Evolutionary conservation across 1,140 invertebrate genomes (phyloP).

Genomic region (Muscidifurax raptorellus): DNA sequence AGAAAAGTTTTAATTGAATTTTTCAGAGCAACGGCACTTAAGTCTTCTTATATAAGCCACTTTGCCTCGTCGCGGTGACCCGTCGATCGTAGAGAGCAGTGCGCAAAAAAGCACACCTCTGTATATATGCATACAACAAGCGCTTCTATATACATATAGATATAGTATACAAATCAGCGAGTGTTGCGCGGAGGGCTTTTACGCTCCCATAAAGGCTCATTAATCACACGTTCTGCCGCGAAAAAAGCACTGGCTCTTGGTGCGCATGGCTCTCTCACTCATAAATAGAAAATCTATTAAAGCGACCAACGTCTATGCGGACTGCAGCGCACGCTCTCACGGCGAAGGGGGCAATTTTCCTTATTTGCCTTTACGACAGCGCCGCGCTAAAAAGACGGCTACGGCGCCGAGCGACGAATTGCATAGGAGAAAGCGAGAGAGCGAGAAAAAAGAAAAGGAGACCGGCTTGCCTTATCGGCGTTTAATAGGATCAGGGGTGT

Average conservation of each 20-base stretch:
- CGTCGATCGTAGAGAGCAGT: background rate
- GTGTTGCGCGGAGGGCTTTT: background rate
- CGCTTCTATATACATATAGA: too few species aligned
- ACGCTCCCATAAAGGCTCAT: slow-evolving; percentile 23
- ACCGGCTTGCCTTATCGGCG: slow-evolving; percentile 58
- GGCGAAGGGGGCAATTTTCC: slow-evolving; percentile 18
- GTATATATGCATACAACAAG: background rate
- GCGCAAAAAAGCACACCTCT: background rate
- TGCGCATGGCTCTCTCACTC: background rate
- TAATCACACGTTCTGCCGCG: background rate
- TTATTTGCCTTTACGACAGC: slow-evolving; percentile 31
- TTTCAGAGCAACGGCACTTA: background rate
- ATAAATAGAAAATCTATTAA: slow-evolving; percentile 44
- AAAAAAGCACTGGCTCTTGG: background rate
- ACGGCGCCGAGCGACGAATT: background rate
- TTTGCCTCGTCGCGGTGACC: background rate
- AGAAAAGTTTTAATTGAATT: background rate
- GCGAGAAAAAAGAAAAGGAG: slow-evolving; percentile 21
- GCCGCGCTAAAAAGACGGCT: slow-evolving; percentile 15
- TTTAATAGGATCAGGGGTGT: slow-evolving; percentile 42
- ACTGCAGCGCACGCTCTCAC: background rate
- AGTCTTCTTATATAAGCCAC: background rate
- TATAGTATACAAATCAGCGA: slow-evolving; percentile 33
- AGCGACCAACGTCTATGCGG: background rate
- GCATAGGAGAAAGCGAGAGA: background rate